Conservation (phyloP, 2,888 invertebrate genomes). For the Emmelina monodactyla region DNA sequence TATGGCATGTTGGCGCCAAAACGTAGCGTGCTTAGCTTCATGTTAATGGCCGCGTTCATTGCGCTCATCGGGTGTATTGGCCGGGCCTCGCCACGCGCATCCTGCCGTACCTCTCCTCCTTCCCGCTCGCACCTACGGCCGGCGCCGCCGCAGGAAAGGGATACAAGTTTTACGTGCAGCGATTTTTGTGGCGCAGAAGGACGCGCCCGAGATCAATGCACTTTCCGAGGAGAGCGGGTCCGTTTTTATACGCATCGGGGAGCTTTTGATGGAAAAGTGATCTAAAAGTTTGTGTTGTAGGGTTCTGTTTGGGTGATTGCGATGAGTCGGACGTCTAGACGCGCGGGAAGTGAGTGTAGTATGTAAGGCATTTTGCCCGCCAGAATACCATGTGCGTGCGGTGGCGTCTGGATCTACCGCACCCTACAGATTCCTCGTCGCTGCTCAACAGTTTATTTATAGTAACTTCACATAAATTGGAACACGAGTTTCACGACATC, state of each 20-base stretch:
- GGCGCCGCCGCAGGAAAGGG: conserved; percentile 36
- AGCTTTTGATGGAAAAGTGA: neutral
- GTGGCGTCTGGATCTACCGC: conserved; percentile 15
- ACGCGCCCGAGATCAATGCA: conserved; percentile 63
- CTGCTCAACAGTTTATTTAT: too few species aligned
- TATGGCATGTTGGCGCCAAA: conserved; percentile 50
- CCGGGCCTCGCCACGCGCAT: conserved; percentile 57
- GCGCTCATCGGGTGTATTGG: conserved; percentile 63
- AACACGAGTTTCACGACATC: too few species aligned
- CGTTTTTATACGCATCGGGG: conserved; percentile 33
- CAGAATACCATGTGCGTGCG: conserved; percentile 28
- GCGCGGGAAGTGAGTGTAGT: conserved; percentile 49
- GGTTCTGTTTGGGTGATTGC: conserved; percentile 19
- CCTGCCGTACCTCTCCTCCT: conserved; percentile 34
- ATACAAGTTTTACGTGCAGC: conserved; percentile 51
- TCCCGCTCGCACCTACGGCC: conserved; percentile 40
- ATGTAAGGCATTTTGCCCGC: conserved; percentile 38
- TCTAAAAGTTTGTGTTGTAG: conserved; percentile 28
- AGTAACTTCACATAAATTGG: too few species aligned
- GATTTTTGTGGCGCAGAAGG: conserved; percentile 61
- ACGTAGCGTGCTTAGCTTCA: conserved; percentile 44
- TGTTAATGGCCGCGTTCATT: conserved; percentile 58
- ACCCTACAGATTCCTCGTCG: too few species aligned
- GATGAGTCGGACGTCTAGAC: conserved; percentile 45
- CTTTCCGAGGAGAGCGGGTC: conserved; percentile 60